Percentiles rank a stretch among this genome's conserved stretches.
Conservation (phyloP, 2,797 vertebrate genomes). For the Taenioides sp. region DNA sequence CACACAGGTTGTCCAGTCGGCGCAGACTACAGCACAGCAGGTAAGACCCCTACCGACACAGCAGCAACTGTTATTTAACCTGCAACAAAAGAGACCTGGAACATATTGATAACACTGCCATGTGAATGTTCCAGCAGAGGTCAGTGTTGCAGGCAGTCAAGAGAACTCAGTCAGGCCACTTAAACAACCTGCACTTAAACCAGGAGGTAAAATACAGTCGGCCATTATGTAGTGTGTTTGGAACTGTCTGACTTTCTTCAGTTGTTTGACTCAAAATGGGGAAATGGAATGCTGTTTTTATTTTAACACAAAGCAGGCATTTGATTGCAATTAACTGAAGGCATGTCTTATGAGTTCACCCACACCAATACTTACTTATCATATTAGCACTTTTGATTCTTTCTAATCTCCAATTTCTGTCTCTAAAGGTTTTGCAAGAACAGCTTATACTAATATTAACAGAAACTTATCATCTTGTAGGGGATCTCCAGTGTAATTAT, state of each 20-base stretch:
- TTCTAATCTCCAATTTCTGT: background rate
- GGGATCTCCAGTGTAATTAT: background rate
- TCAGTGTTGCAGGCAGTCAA: conserved; percentile 86
- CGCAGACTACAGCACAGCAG: conserved; percentile 85
- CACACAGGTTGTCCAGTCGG: conserved; percentile 87
- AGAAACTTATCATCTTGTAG: background rate
- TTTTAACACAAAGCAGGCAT: background rate
- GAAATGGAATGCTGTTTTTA: background rate
- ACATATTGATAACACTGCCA: background rate
- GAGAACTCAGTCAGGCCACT: conserved; percentile 78
- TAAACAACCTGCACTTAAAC: conserved; percentile 82
- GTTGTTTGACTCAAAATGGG: background rate
- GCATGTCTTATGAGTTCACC: no score
- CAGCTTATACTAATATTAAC: background rate
- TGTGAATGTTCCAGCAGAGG: conserved; percentile 75
- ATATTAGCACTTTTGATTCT: background rate
- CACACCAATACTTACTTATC: background rate
- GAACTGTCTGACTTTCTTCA: background rate
- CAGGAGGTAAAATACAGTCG: conserved; percentile 78
- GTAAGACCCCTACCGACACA: conserved; percentile 62
- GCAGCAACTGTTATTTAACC: background rate
- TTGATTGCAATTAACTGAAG: background rate
- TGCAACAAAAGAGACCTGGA: background rate
- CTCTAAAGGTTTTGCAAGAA: background rate
- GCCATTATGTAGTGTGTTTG: background rate